Conservation (phyloP, 2,888 invertebrate species). For the Flexamia atlantica region DNA sequence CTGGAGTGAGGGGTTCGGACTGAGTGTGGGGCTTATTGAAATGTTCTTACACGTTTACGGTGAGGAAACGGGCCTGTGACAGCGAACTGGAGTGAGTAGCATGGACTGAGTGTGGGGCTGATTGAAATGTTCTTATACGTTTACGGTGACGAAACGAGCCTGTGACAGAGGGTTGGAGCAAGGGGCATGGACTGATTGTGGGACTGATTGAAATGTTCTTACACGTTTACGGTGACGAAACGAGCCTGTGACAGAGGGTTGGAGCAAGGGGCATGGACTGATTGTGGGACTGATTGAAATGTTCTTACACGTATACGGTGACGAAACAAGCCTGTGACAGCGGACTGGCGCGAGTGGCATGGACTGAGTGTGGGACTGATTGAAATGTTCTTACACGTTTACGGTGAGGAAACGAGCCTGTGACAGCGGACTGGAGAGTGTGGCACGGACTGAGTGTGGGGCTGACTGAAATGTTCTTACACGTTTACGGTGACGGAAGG, state of each 20-base stretch:
- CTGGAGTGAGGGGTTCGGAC: too few species aligned
- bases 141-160: slow-evolving; percentile 35
- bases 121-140: slow-evolving; percentile 57
- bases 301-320: slow-evolving; percentile 52
- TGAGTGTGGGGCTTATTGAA: too few species aligned
- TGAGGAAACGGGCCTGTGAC: slow-evolving; percentile 42
- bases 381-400: slow-evolving; percentile 56
- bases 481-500: slow-evolving; percentile 39
- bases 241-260: slow-evolving; percentile 22
- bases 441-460: too few species aligned
- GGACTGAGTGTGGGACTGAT: too few species aligned
- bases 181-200: too few species aligned
- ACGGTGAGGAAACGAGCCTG: slow-evolving; percentile 34
- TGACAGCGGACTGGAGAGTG: slow-evolving; percentile 32
- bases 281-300: slow-evolving; percentile 57
- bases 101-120: too few species aligned
- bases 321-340: slow-evolving; percentile 42
- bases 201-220: slow-evolving; percentile 58
- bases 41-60: slow-evolving; percentile 53
- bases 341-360: background rate
- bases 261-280: too few species aligned
- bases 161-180: slow-evolving; percentile 33
- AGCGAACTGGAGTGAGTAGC: slow-evolving; percentile 2
- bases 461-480: slow-evolving; percentile 57
- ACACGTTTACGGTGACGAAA: slow-evolving; percentile 49